phyloP scores from a whole-genome alignment of 2,888 invertebrate genomes.

The Ceramica pisi region DNA sequence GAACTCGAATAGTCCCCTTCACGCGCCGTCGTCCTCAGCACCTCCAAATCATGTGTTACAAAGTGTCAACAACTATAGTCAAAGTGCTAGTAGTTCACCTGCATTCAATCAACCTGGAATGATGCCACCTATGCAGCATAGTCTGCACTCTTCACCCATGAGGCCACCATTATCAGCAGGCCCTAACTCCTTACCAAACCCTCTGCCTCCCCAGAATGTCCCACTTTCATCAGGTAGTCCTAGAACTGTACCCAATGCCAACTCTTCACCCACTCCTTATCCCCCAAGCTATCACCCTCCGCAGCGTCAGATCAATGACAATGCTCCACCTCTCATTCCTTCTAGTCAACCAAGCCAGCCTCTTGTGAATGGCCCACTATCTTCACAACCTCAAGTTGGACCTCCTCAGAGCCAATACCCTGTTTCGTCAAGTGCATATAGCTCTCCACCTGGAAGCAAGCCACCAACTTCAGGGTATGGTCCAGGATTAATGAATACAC shows the following conservation, averaged over 20 bases:
- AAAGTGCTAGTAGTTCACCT: constrained; percentile 86
- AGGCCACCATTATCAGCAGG: constrained; percentile 67
- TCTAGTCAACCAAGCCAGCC: constrained; percentile 86
- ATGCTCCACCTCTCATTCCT: constrained; percentile 84
- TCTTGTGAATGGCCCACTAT: constrained; percentile 82
- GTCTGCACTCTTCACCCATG: constrained; percentile 79
- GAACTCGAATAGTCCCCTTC: constrained; percentile 83
- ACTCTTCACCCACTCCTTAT: constrained; percentile 76
- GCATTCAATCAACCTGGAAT: constrained; percentile 85
- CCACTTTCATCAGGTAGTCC: constrained; percentile 75
- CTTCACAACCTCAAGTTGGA: constrained; percentile 52
- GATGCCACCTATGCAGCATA: constrained; percentile 72
- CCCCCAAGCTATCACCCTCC: constrained; percentile 74
- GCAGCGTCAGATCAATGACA: constrained; percentile 85
- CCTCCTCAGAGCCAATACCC: constrained; percentile 63
- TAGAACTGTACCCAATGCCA: constrained; percentile 70
- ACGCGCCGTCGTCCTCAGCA: constrained; percentile 67
- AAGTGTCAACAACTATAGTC: constrained; percentile 80
- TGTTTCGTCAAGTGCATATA: constrained; percentile 71
- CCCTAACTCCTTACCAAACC: constrained; percentile 66
- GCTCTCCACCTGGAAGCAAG: constrained; percentile 65
- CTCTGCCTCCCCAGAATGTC: constrained; percentile 67
- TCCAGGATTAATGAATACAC: constrained; percentile 65
- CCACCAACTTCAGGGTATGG: constrained; percentile 68
- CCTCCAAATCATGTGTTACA: constrained; percentile 74